Conservation (phyloP, 2,113 vertebrate species). For the Gnathochromis pfefferi region DNA sequence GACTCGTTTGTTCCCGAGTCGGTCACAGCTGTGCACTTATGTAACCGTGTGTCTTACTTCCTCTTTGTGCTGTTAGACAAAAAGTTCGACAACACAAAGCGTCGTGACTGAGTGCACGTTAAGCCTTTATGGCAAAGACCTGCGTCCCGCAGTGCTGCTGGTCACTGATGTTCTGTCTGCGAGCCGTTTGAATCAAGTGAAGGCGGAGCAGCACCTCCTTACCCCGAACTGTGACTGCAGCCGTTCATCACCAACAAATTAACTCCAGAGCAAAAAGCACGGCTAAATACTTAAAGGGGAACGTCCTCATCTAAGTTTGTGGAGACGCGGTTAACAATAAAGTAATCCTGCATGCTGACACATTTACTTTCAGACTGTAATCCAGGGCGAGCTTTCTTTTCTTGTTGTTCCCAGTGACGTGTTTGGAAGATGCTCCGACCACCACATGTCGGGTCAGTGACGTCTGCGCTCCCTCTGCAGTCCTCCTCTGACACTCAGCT, state of each 20-base stretch:
- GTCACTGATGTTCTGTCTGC: not conserved
- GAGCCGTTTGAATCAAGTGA: not conserved
- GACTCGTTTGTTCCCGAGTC: not conserved
- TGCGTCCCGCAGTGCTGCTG: not conserved
- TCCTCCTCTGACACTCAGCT: not conserved
- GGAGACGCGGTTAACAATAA: not conserved
- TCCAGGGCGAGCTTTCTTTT: not conserved
- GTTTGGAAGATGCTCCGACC: not conserved
- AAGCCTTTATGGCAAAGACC: not conserved
- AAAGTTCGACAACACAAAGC: fast-evolving
- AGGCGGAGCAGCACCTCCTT: not conserved
- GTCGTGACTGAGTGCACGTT: not conserved
- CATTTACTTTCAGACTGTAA: fast-evolving
- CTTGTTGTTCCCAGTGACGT: not conserved
- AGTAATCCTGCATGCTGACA: not conserved
- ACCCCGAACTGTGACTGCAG: not conserved
- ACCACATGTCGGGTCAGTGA: fast-evolving
- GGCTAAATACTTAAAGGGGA: not conserved
- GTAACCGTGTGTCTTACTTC: not conserved
- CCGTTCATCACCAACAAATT: fast-evolving
- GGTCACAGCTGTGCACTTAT: not conserved
- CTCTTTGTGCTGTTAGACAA: not conserved
- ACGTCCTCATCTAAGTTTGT: not conserved
- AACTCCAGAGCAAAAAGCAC: not conserved
- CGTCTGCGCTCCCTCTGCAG: not conserved